Percentiles rank a stretch among this genome's conserved stretches.
phyloP scores from a whole-genome alignment of 2,797 vertebrate genomes.

The Protosalanx chinensis region DNA sequence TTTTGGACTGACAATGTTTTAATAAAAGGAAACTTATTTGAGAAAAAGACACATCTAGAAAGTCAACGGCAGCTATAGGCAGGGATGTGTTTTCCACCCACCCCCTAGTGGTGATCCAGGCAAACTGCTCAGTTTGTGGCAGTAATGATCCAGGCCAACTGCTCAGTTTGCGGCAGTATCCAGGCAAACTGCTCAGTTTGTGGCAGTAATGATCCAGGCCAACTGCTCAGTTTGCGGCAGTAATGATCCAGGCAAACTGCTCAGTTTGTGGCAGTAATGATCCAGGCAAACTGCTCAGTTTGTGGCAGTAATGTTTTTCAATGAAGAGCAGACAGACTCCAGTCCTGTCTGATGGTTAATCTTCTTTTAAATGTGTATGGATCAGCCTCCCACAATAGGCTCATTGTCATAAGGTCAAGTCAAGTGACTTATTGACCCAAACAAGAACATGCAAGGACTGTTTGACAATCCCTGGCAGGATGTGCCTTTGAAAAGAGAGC shows the following conservation, averaged over 20 bases:
- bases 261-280: no score
- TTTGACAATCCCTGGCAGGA: constrained; percentile 53
- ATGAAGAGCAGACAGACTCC: constrained; percentile 75
- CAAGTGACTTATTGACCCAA: constrained; percentile 75
- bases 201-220: constrained; percentile 59
- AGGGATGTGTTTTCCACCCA: constrained; percentile 50
- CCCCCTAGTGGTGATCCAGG: constrained; percentile 40
- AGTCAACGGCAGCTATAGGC: constrained; percentile 22
- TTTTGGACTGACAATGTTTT: no score
- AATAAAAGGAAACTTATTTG: neutral
- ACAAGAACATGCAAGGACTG: constrained; percentile 64
- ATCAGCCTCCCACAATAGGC: constrained; percentile 69
- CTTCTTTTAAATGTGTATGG: constrained; percentile 77
- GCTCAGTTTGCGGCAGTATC: constrained; percentile 55
- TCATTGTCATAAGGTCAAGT: constrained; percentile 69
- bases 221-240: no score
- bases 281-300: no score
- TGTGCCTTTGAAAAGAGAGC: no score
- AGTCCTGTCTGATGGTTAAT: constrained; percentile 78
- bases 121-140: constrained; percentile 26
- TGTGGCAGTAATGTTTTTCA: constrained; percentile 66
- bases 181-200: no score
- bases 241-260: constrained; percentile 10
- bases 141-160: no score
- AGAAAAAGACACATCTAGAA: neutral